These are phyloP conservation scores for Eretmochelys imbricata DNA, from an alignment of 2,113 vertebrate genomes.

Conservation along the genomic window DNA sequence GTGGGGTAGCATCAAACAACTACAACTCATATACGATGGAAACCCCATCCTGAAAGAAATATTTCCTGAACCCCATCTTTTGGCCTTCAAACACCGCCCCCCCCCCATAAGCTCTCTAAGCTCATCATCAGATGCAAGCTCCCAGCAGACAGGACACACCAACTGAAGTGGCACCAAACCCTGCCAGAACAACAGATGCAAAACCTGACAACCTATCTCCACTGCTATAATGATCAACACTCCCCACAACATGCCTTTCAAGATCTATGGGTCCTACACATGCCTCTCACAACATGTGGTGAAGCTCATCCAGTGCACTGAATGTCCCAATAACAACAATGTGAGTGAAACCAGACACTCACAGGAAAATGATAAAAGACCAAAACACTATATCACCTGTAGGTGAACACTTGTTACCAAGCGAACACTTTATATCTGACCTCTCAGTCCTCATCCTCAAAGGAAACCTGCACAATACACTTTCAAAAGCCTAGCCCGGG, in stretches of 20 bases:
- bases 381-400: neutral
- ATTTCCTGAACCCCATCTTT: neutral
- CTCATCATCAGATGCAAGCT: neutral
- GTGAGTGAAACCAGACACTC: neutral
- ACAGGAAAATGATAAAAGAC: neutral
- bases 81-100: neutral
- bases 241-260: neutral
- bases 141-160: neutral
- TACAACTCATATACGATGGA: neutral
- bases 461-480: neutral
- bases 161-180: neutral
- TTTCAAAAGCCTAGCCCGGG: neutral
- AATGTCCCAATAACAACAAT: neutral
- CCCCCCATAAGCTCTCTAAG: neutral
- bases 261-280: neutral
- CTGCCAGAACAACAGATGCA: neutral
- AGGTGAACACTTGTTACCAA: neutral
- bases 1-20: neutral
- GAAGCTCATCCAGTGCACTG: neutral
- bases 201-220: neutral
- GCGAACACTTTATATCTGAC: neutral
- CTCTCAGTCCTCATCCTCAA: neutral
- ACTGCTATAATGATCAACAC: neutral
- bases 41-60: neutral
- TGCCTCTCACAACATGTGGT: neutral